Conservation (phyloP, 1,140 invertebrate genomes). For the Sminthurides bifidus region DNA sequence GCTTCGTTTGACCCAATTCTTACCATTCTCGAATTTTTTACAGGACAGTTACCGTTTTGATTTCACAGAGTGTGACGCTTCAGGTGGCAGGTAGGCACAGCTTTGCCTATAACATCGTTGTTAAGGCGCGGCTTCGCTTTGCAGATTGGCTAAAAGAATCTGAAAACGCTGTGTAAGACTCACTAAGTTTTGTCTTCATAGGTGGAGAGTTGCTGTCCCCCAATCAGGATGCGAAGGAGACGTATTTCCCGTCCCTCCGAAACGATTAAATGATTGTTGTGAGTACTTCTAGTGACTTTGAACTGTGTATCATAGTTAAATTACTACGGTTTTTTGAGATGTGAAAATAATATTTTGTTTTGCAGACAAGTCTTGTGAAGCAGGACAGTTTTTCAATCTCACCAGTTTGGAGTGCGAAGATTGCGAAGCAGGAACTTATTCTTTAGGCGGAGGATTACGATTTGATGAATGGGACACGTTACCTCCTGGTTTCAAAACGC, state of each 20-base stretch:
- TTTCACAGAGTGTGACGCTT: conserved; percentile 46
- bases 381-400: conserved; percentile 41
- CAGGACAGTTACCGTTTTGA: conserved; percentile 45
- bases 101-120: no score
- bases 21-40: conserved; percentile 9
- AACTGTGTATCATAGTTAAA: neutral
- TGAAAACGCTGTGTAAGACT: no score
- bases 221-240: conserved; percentile 37
- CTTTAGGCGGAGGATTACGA: conserved; percentile 42
- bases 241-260: conserved; percentile 38
- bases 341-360: conserved; percentile 9
- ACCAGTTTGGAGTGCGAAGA: conserved; percentile 39
- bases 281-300: conserved; percentile 30
- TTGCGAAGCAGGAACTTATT: conserved; percentile 44
- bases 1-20: neutral
- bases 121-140: no score
- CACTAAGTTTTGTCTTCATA: no score
- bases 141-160: no score
- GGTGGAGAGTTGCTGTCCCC: conserved; percentile 46
- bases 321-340: neutral
- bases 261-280: conserved; percentile 44
- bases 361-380: conserved; percentile 41
- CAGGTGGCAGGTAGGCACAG: conserved; percentile 37
- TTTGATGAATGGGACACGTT: conserved; percentile 43
- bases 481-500: conserved; percentile 39